Conservation (phyloP, 2,113 vertebrate genomes). For the Nothobranchius furzeri region DNA sequence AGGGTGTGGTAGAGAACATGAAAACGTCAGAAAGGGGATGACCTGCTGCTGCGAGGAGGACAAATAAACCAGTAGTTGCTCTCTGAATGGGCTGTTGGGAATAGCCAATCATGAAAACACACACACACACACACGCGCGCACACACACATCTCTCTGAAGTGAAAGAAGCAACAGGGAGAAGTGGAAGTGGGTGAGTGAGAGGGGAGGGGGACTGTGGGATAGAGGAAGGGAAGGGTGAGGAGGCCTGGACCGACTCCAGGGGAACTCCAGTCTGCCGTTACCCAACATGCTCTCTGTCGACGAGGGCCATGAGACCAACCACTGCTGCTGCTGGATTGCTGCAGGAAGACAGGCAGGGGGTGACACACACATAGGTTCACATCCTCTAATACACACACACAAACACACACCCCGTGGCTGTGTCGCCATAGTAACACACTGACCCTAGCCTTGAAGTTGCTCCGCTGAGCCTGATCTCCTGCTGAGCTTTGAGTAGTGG, state of each 20-base stretch:
- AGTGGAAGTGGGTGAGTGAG: slow-evolving; percentile 55
- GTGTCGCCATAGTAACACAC: slow-evolving; percentile 75
- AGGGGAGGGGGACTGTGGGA: slow-evolving; percentile 54
- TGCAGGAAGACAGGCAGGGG: slow-evolving; percentile 16
- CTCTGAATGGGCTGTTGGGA: slow-evolving; percentile 36
- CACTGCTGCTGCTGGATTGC: slow-evolving; percentile 37
- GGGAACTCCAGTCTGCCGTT: slow-evolving; percentile 82
- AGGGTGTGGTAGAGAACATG: slow-evolving; percentile 30
- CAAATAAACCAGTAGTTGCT: slow-evolving; percentile 49
- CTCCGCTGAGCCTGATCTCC: slow-evolving; percentile 48
- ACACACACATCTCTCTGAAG: slow-evolving; percentile 37
- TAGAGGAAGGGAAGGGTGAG: slow-evolving; percentile 64
- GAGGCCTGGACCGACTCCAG: slow-evolving; percentile 77
- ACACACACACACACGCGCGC: neutral
- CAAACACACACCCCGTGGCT: slow-evolving; percentile 9
- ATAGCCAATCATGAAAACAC: slow-evolving; percentile 10
- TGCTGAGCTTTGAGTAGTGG: slow-evolving; percentile 46
- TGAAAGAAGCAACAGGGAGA: slow-evolving; percentile 41
- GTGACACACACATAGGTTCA: slow-evolving; percentile 6
- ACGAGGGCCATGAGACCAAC: slow-evolving; percentile 58
- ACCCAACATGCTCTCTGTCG: slow-evolving; percentile 70
- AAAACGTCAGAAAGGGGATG: slow-evolving; percentile 31
- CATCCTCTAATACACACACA: slow-evolving; percentile 22
- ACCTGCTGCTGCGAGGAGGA: slow-evolving; percentile 32
- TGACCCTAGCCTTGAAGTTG: slow-evolving; percentile 68